Conservation (phyloP, 2,888 invertebrate genomes). For the Drosophila emarginata region DNA sequence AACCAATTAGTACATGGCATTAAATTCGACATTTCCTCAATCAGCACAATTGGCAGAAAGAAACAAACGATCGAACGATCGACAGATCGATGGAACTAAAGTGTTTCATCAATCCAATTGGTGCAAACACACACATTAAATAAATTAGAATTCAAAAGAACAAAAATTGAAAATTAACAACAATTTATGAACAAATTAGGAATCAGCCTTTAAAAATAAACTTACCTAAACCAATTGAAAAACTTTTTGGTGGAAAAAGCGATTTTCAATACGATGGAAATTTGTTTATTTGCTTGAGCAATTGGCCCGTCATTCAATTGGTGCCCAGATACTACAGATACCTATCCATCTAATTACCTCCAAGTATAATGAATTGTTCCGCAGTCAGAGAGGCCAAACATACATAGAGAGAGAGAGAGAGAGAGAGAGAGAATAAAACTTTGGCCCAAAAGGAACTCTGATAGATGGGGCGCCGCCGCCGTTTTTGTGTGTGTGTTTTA, state of each 20-base stretch:
- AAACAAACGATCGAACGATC: conserved; percentile 18
- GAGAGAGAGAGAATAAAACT: not conserved
- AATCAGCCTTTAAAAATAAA: conserved; percentile 68
- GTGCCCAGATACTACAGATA: conserved; percentile 39
- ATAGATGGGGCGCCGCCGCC: conserved; percentile 68
- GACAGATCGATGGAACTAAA: conserved; percentile 37
- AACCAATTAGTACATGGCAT: conserved; percentile 60
- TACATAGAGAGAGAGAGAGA: not conserved
- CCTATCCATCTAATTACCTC: conserved; percentile 58
- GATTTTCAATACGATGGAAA: conserved; percentile 43
- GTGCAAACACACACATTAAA: conserved; percentile 46
- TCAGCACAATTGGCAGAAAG: conserved; percentile 39
- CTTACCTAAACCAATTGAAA: conserved; percentile 28
- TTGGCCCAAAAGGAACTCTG: conserved; percentile 45
- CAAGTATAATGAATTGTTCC: conserved; percentile 72
- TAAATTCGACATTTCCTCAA: conserved; percentile 72
- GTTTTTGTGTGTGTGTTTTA: not conserved
- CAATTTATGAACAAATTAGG: conserved; percentile 75
- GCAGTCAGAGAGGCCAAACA: conserved; percentile 31
- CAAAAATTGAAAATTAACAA: conserved; percentile 54
- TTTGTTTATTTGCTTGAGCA: conserved; percentile 77
- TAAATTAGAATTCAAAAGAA: conserved; percentile 71
- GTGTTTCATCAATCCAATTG: conserved; percentile 68
- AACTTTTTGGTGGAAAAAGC: conserved; percentile 20
- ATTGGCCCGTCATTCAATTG: conserved; percentile 67